These are phyloP conservation scores for Microtus ochrogaster DNA, from an alignment of 2,113 vertebrate genomes.

Conservation along the genomic window DNA sequence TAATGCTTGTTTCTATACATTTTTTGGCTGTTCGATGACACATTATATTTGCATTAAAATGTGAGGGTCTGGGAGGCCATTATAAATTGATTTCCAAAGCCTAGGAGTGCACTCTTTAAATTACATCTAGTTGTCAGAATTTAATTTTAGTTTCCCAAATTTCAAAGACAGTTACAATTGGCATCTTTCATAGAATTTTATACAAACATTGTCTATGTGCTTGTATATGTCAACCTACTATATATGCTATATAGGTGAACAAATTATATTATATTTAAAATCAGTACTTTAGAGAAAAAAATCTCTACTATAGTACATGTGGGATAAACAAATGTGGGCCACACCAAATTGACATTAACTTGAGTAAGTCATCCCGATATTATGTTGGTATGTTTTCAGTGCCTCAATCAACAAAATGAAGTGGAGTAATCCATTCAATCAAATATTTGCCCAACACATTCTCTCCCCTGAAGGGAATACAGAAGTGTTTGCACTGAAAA, in stretches of 20 bases:
- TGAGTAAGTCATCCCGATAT: slow-evolving; percentile 55
- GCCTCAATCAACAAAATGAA: slow-evolving; percentile 61
- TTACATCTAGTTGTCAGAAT: slow-evolving; percentile 16
- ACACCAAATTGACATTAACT: neutral
- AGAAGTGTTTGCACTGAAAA: neutral
- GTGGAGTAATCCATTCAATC: slow-evolving; percentile 65
- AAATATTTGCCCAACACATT: slow-evolving; percentile 66
- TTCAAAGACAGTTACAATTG: neutral
- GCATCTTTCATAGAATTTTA: neutral
- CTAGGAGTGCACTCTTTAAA: neutral
- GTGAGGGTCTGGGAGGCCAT: neutral
- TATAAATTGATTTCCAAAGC: neutral
- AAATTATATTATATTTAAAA: neutral
- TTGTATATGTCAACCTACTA: neutral
- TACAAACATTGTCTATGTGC: neutral
- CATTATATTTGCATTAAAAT: neutral
- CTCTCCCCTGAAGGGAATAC: slow-evolving; percentile 25
- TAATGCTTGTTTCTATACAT: neutral
- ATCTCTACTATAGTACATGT: neutral
- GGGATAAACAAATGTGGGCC: neutral
- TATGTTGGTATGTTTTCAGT: slow-evolving; percentile 45
- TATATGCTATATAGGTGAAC: neutral
- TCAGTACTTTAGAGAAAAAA: neutral
- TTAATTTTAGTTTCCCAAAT: slow-evolving; percentile 15
- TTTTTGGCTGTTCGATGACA: neutral